Evolutionary conservation across 2,113 vertebrate species (phyloP).

Genomic region (Takifugu bimaculatus): DNA sequence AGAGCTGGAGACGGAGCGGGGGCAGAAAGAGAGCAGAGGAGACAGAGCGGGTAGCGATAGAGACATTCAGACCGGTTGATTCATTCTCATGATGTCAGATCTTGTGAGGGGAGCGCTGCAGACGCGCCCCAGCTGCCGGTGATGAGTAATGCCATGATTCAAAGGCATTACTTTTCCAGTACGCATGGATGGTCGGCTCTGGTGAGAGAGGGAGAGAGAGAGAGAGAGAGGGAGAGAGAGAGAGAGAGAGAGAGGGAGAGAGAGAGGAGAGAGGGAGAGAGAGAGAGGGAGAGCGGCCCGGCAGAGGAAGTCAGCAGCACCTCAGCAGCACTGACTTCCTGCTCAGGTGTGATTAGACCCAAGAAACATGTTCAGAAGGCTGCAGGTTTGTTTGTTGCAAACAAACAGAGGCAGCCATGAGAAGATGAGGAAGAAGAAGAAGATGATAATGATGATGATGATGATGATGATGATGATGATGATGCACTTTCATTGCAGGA

Average conservation of each 20-base stretch:
- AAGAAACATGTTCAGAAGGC: slow-evolving; percentile 24
- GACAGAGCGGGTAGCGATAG: slow-evolving; percentile 33
- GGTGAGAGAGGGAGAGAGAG: too few species aligned
- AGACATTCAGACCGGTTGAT: slow-evolving; percentile 51
- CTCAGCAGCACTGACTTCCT: not conserved
- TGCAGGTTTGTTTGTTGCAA: slow-evolving; percentile 1
- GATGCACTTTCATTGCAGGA: slow-evolving; percentile 66
- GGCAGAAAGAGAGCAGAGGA: slow-evolving; percentile 17
- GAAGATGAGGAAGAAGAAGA: slow-evolving; percentile 28
- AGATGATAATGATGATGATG: slow-evolving; percentile 22
- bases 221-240: too few species aligned
- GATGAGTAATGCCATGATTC: slow-evolving; percentile 48
- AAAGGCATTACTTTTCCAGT: slow-evolving; percentile 19
- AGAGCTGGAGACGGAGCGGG: slow-evolving; percentile 19
- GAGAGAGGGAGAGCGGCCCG: slow-evolving; percentile 1
- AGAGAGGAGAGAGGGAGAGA: too few species aligned
- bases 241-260: too few species aligned
- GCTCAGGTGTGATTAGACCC: too few species aligned
- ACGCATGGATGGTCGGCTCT: slow-evolving; percentile 21
- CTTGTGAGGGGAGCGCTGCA: slow-evolving; percentile 33
- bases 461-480: slow-evolving; percentile 31
- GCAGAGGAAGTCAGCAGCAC: slow-evolving; percentile 2
- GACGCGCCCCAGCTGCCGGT: slow-evolving; percentile 36
- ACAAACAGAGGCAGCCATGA: not conserved
- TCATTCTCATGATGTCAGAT: slow-evolving; percentile 56